phyloP scores from a whole-genome alignment of 2,888 invertebrate species.

The Lasioglossum leucozonium region DNA sequence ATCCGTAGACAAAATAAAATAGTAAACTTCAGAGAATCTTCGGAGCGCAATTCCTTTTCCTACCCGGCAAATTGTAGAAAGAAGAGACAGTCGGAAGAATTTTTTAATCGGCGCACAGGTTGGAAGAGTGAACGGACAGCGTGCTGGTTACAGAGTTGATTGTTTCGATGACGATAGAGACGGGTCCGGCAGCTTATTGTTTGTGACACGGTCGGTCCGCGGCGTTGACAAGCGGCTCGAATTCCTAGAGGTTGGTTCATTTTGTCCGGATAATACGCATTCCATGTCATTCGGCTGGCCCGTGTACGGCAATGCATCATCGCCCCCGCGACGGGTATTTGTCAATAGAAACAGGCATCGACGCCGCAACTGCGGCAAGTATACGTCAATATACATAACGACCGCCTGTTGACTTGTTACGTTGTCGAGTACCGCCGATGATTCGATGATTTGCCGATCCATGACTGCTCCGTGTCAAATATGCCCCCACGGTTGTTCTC shows the following conservation, averaged over 20 bases:
- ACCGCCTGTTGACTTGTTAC: slow-evolving; percentile 83
- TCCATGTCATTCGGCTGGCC: slow-evolving; percentile 68
- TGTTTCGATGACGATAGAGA: slow-evolving; percentile 12
- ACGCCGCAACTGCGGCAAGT: slow-evolving; percentile 75
- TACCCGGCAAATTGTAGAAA: not conserved
- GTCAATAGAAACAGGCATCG: slow-evolving; percentile 80
- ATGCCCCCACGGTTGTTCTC: slow-evolving; percentile 70
- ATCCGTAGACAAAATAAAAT: no score
- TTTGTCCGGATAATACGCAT: slow-evolving; percentile 73
- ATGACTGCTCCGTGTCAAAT: slow-evolving; percentile 79
- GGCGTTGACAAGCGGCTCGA: slow-evolving; percentile 25
- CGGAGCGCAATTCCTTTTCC: not conserved
- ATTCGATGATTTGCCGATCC: slow-evolving; percentile 83
- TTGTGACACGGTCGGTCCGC: slow-evolving; percentile 14
- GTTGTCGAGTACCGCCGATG: slow-evolving; percentile 81
- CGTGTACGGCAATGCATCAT: slow-evolving; percentile 72
- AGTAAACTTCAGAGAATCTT: no score
- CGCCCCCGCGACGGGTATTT: slow-evolving; percentile 74
- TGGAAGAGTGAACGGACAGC: not conserved
- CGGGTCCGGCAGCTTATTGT: not conserved
- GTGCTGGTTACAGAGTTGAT: not conserved
- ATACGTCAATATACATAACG: slow-evolving; percentile 78
- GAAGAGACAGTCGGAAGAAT: not conserved
- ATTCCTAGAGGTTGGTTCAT: slow-evolving; percentile 70
- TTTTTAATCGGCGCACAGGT: not conserved